These are phyloP conservation scores for Campoletis raptor DNA, from an alignment of 2,888 invertebrate species.

Conservation along the genomic window DNA sequence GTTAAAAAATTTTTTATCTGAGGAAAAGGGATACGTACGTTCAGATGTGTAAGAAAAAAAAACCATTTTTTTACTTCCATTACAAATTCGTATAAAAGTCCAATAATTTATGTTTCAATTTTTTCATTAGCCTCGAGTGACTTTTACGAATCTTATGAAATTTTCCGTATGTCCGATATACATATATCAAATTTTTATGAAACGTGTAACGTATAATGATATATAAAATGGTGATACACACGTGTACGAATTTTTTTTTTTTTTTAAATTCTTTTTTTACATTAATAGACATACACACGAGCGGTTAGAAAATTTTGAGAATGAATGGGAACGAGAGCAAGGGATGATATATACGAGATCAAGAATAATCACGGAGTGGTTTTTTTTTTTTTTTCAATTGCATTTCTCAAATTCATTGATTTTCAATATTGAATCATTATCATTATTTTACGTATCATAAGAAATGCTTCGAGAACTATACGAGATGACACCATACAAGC, in stretches of 20 bases:
- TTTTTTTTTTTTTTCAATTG: slow-evolving; percentile 16
- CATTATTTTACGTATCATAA: slow-evolving; percentile 1
- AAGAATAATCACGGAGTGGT: slow-evolving; percentile 9
- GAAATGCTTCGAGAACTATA: slow-evolving; percentile 27
- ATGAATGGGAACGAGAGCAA: slow-evolving; percentile 41
- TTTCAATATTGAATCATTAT: background rate
- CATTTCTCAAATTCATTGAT: background rate
- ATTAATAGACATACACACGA: slow-evolving; percentile 41
- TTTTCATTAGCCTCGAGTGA: slow-evolving; percentile 14
- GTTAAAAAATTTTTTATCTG: background rate
- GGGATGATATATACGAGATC: slow-evolving; percentile 37
- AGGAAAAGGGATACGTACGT: background rate
- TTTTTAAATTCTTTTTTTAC: slow-evolving; percentile 19
- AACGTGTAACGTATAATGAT: slow-evolving; percentile 31
- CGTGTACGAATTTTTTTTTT: slow-evolving; percentile 29
- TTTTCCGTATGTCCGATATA: slow-evolving; percentile 5
- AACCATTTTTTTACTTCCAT: background rate
- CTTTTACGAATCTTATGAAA: background rate
- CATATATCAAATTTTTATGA: slow-evolving; percentile 23
- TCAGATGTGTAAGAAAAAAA: background rate
- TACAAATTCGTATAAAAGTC: background rate
- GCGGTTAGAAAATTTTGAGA: background rate
- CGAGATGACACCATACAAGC: background rate
- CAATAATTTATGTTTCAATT: background rate
- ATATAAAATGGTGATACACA: slow-evolving; percentile 41